A percentile compares a stretch with the other conserved stretches of the same genome.
Conservation (phyloP, 2,888 invertebrate genomes). For the Nomada goodeniana region DNA sequence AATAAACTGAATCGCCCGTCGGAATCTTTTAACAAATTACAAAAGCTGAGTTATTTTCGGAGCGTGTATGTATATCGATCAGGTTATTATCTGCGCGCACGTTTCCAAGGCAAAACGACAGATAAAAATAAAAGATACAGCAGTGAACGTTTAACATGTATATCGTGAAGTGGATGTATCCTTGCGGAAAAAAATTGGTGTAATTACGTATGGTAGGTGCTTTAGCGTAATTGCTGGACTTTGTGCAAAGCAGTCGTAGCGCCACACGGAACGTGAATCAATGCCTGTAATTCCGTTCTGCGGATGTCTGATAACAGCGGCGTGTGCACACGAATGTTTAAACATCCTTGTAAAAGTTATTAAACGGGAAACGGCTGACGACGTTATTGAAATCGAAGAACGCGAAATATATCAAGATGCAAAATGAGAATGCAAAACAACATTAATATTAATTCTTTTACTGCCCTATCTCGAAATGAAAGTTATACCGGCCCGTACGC, state of each 20-base stretch:
- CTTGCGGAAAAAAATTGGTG: conserved; percentile 33
- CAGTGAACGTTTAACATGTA: conserved; percentile 22
- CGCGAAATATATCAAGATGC: too few relatives aligned
- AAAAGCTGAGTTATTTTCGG: neutral
- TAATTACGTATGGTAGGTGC: conserved; percentile 42
- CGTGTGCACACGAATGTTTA: too few relatives aligned
- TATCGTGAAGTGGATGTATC: neutral
- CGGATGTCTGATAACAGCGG: conserved; percentile 2
- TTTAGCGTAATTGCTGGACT: conserved; percentile 53
- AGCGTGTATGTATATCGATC: conserved; percentile 1
- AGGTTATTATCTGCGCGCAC: too few relatives aligned
- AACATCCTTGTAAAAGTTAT: neutral
- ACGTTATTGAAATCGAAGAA: too few relatives aligned
- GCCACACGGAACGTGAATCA: conserved; percentile 39
- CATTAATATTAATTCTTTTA: neutral
- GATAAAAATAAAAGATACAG: neutral
- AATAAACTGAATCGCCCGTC: neutral
- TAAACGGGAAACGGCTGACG: neutral
- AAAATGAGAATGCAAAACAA: too few relatives aligned
- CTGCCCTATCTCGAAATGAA: neutral
- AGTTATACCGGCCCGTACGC: neutral
- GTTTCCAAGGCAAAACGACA: neutral
- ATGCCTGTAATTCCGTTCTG: conserved; percentile 40
- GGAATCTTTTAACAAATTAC: conserved; percentile 7
- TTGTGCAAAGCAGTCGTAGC: conserved; percentile 39